phyloP scores from a whole-genome alignment of 2,797 vertebrate species.

The Oceanodroma leucorhoa region DNA sequence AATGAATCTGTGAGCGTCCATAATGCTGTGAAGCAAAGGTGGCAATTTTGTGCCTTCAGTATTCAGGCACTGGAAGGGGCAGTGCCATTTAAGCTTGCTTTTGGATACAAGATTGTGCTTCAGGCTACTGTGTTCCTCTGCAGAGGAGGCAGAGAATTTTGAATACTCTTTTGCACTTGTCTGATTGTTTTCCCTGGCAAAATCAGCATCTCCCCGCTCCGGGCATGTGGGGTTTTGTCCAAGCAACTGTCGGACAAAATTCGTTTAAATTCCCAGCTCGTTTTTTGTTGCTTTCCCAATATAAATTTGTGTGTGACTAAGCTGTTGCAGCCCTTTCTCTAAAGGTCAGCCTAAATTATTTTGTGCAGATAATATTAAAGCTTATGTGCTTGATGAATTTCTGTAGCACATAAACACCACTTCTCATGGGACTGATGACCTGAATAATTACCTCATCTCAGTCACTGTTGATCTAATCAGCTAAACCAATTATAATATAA shows the following conservation, averaged over 20 bases:
- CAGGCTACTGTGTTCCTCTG: background rate
- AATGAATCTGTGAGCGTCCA: background rate
- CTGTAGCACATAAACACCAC: conserved; percentile 11
- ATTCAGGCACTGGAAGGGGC: background rate
- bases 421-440: background rate
- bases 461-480: background rate
- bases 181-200: background rate
- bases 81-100: background rate
- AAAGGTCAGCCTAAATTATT: conserved; percentile 24
- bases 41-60: background rate
- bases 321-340: background rate
- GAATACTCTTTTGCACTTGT: background rate
- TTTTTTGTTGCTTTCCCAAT: background rate
- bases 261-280: background rate
- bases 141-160: background rate
- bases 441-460: conserved; percentile 8
- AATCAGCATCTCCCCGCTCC: background rate
- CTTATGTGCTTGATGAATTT: conserved; percentile 6
- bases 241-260: background rate
- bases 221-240: background rate
- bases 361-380: background rate
- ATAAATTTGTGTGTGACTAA: background rate
- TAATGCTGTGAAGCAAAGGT: background rate
- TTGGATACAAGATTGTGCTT: background rate
- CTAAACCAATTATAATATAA: background rate